phyloP scores from a whole-genome alignment of 2,113 vertebrate species.

The Dromiciops gliroides region DNA sequence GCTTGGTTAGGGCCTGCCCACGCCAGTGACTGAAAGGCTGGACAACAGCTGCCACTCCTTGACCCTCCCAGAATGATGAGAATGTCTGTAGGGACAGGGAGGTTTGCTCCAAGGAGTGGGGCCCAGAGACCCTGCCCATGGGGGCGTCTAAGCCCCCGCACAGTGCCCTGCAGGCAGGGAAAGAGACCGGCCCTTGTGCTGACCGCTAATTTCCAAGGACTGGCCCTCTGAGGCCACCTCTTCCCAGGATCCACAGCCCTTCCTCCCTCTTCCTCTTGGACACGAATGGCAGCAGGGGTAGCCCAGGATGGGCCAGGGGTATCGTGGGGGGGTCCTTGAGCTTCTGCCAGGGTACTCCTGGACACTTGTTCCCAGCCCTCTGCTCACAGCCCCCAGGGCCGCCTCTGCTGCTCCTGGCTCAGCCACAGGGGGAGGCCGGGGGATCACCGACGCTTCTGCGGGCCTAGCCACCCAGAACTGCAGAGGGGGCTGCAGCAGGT shows the following conservation, averaged over 20 bases:
- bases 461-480: too few species aligned
- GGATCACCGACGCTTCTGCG: too few species aligned
- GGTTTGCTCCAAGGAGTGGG: not conserved
- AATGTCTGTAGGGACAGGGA: not conserved
- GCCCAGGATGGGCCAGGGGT: not conserved
- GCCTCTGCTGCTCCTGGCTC: not conserved
- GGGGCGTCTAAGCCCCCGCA: too few species aligned
- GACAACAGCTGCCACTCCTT: not conserved
- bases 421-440: too few species aligned
- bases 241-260: not conserved
- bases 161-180: too few species aligned
- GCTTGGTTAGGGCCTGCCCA: not conserved
- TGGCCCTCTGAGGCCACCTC: conserved; percentile 66
- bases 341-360: not conserved
- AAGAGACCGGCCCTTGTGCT: not conserved
- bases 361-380: too few species aligned
- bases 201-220: not conserved
- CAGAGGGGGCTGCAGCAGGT: fast-evolving
- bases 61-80: not conserved
- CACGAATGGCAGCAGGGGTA: not conserved
- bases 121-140: not conserved
- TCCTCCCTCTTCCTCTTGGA: conserved; percentile 8
- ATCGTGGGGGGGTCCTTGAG: too few species aligned
- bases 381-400: too few species aligned
- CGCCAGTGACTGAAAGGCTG: not conserved